phyloP scores from a whole-genome alignment of 2,888 invertebrate genomes.

The Polydrusus tereticollis region DNA sequence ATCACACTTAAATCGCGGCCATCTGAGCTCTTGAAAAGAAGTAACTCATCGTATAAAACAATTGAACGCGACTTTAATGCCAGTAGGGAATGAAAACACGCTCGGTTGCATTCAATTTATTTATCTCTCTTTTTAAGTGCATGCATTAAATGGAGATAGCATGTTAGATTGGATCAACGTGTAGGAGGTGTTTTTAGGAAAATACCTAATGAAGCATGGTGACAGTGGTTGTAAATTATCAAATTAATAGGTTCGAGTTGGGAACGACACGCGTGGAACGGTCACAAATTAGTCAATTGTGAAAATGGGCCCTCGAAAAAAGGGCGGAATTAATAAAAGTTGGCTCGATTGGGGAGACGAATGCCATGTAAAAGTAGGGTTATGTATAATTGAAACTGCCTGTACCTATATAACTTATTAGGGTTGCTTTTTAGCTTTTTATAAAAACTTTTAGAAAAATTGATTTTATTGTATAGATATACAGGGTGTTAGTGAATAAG shows the following conservation, averaged over 20 bases:
- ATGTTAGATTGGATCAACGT: slow-evolving; percentile 30
- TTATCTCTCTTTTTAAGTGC: slow-evolving; percentile 28
- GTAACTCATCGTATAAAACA: slow-evolving; percentile 39
- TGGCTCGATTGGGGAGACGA: not conserved
- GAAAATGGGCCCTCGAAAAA: slow-evolving; percentile 26
- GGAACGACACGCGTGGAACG: slow-evolving; percentile 48
- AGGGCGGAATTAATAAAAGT: slow-evolving; percentile 37
- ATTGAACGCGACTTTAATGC: slow-evolving; percentile 22
- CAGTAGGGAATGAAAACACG: slow-evolving; percentile 19
- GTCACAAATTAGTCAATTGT: slow-evolving; percentile 44
- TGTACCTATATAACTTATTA: not conserved
- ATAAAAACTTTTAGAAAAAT: too few relatives aligned
- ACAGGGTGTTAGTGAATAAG: too few relatives aligned
- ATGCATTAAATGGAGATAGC: slow-evolving; percentile 25
- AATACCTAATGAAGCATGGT: slow-evolving; percentile 39
- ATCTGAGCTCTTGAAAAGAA: slow-evolving; percentile 41
- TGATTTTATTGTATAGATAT: too few relatives aligned
- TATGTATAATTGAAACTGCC: not conserved
- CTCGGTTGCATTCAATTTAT: slow-evolving; percentile 13
- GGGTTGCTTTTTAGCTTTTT: not conserved
- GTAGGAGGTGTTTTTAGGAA: slow-evolving; percentile 14
- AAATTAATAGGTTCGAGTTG: slow-evolving; percentile 52
- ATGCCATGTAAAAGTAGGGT: slow-evolving; percentile 19
- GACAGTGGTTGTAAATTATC: slow-evolving; percentile 52
- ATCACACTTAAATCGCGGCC: slow-evolving; percentile 47